Conservation (phyloP, 2,113 vertebrate species). For the Dissostichus mawsoni region DNA sequence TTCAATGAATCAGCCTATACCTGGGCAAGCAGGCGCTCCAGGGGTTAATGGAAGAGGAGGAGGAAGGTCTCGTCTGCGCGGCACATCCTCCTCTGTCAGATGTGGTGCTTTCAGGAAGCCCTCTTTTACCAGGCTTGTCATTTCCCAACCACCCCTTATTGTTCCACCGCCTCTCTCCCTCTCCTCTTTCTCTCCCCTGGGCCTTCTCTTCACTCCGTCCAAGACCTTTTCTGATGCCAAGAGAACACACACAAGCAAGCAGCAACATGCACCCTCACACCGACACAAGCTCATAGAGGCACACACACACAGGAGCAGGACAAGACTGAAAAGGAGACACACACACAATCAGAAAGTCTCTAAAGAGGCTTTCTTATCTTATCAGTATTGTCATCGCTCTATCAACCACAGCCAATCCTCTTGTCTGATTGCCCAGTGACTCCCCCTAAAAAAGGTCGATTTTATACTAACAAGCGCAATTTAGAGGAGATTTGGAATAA, state of each 20-base stretch:
- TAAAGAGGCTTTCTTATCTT: constrained; percentile 77
- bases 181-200: constrained; percentile 33
- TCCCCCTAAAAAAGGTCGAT: constrained; percentile 24
- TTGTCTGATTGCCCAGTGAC: constrained; percentile 61
- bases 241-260: constrained; percentile 72
- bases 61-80: constrained; percentile 46
- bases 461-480: constrained; percentile 17
- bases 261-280: constrained; percentile 62
- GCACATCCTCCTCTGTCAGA: constrained; percentile 71
- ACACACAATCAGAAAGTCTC: constrained; percentile 72
- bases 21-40: constrained; percentile 53
- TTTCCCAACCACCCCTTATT: constrained; percentile 79
- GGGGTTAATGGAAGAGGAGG: constrained; percentile 74
- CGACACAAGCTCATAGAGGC: constrained; percentile 50
- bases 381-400: constrained; percentile 80
- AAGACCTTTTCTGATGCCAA: constrained; percentile 74
- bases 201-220: constrained; percentile 62
- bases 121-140: constrained; percentile 75
- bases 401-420: constrained; percentile 65
- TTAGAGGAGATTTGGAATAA: constrained; percentile 21
- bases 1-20: constrained; percentile 66
- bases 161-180: constrained; percentile 53
- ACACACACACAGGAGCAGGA: constrained; percentile 25
- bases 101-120: constrained; percentile 79
- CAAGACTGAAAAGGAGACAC: constrained; percentile 22